Evolutionary conservation across 2,888 invertebrate species (phyloP), one percentile per base, ranked within the genome.

Genomic region (Oxytorus armatus): DNA sequence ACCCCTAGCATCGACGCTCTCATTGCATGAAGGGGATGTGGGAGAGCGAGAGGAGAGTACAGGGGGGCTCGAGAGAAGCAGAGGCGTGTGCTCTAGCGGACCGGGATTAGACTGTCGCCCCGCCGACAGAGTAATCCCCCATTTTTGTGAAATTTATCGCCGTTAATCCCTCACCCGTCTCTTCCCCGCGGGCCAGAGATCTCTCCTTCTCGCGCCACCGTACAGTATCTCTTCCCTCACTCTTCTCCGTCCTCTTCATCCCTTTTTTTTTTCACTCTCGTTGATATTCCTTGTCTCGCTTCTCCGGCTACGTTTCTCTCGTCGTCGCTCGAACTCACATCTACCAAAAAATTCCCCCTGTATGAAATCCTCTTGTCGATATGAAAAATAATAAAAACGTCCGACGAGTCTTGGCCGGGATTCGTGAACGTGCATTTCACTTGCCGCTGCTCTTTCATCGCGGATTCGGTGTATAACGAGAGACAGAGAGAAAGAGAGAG

Each of bases 91-190:
- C 78, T 49, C 47, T 42, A 70, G 87, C 85, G 84, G 86, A 85
- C 88, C 85, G 84, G 92, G 91, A 92, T 92, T 92, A 92, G 90
- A 90, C 90, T 90, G 89, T 92, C 92, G 91, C 87, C 88, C 88
- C 87, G 88, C 89, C 83, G 92, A 91, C 92, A 91, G 90, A 83
- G 91, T 91, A 91, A 91, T 91, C 92, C 90, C 90, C 91, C 88
- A 92, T 91, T 91, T 92, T 92, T 92, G 90, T 87, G 90, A 92
- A 92, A 91, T 92, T 92, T 92, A 92, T 92, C 91, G 91, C 90
- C 89, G 90, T 91, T 92, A 92, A 92, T 92, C 91, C 92, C 86
- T 90, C 90, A 88, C 87, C 86, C 87, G 79, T 84, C 84, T 79
- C 85, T 59, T 83, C 86, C 83, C 82, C 74, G 79, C 82, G 83